Base-by-base conservation (phyloP, 2,888 invertebrate genomes). In the Protodeltote pygarga region DNA sequence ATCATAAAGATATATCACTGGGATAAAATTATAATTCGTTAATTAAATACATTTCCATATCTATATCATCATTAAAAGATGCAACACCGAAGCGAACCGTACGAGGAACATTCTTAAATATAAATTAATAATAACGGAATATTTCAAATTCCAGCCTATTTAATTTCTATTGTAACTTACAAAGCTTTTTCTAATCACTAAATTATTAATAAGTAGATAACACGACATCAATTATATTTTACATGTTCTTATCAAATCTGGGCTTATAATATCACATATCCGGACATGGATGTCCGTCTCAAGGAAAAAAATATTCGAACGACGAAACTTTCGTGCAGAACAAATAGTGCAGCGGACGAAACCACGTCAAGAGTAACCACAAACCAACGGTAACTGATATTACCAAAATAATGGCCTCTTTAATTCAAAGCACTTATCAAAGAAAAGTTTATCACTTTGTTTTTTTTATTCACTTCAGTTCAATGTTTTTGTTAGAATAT, bases 221-320 rank as follows among this genome's bases (percentile, higher is more conserved):
- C 81, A 89, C 85, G 78, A 89, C 89, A 90, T 89, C 85, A 73
- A 89, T 77, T 81, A 68, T 83, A 84, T 85, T 81, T 83, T 86
- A 88, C 81, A 84, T 65, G 60, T 74, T 72, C 77, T 79, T 83
- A 79, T 77, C 73, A 71, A 84, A 76, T 81, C 86, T 86, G 86
- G 82, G 83, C 83, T 85, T 85, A 88, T 84, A 89, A 89, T 91
- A 91, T 91, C 91, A 91, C 91, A 91, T 87, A 84, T 84, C 79
- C 74, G 85, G 84, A 86, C 83, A 68, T 54, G 44, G 55, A 40
- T 60, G 83, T 77, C 87, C 87, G 62, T 62, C 44, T 53, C 54
- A 66, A 68, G 54, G 48, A 54, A 60, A 73, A 60, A 50, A 11
- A 42, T 52, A 34, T 53, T 59, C 42, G 29, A 60, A 59, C 38